Base-by-base conservation (phyloP, 2,113 vertebrate genomes). In the Marcusenius ussheri region DNA sequence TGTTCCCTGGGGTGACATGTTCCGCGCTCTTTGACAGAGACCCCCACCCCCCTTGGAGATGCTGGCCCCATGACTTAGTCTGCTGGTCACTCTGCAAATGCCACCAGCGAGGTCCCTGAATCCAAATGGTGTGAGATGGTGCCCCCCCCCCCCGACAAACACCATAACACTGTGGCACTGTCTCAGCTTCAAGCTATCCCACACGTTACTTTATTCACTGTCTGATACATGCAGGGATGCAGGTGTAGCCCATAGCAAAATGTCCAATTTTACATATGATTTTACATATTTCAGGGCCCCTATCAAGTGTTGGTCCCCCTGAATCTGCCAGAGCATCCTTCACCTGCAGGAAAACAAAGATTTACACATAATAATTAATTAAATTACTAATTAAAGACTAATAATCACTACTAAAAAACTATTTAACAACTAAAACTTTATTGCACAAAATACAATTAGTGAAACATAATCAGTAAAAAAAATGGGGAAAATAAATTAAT, bases 101-200 rank as follows among this genome's bases (percentile, higher is more conserved):
- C 9, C 84, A 19, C 11, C 11, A 87, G 11, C n/a, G 27, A 49
- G 17, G 84, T 42, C 66, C 88, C 39, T 42, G 39, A 42, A 42
- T 42, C 39, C 39, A 42, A 42, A 42, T 42, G 39, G 3, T 42
- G 39, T 3, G 39, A 42, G 39, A 42, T 42, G 39, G 39, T 42
- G 39, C 39, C 35, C 24, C 87, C 66, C 84, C 92, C 88, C 39
- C 83, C 45, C 84, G 8, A 39, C 39, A 39, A 91, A 89, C 90
- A 89, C 45, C 53, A 91, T 90, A 90, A 84, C 89, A 62, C 87
- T 90, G 86, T 90, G 91, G 90, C 90, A 84, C 62, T 46, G 89
- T 90, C 90, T 42, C 91, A 83, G 80, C 87, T 91, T 92, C 91
- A 91, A 89, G 56, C 66, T 45, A 45, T n/a, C 77, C 24, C 53